phyloP scores from a whole-genome alignment of 37 sponge, comb jelly and placozoan genomes.

The Oopsacas minuta region DNA sequence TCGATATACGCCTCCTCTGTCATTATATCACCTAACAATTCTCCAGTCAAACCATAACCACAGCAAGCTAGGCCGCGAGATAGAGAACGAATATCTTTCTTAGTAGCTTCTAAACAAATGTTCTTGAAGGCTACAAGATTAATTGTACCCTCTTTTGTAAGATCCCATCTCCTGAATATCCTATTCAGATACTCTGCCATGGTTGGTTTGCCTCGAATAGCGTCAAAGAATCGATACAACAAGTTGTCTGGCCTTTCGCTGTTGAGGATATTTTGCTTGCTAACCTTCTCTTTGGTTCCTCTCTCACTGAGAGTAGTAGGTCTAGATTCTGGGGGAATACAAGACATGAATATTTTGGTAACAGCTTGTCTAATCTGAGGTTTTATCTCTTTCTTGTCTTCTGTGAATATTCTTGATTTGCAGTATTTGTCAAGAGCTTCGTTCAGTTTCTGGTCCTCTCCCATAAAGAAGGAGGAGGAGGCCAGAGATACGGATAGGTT shows the following conservation, averaged over 20 bases:
- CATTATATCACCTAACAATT: neutral
- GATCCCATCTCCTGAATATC: neutral
- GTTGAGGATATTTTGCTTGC: neutral
- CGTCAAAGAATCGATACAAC: constrained; percentile 12
- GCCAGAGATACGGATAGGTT: constrained; percentile 14
- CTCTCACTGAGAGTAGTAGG: neutral
- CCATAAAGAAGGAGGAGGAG: neutral
- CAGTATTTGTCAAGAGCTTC: constrained; percentile 4
- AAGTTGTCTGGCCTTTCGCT: neutral
- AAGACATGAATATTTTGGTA: constrained; percentile 8
- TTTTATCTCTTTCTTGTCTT: constrained; percentile 18
- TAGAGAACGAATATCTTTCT: neutral
- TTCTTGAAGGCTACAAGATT: neutral
- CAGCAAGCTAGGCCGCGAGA: neutral
- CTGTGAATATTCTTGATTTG: constrained; percentile 14
- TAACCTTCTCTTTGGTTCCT: constrained; percentile 12
- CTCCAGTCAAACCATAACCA: neutral
- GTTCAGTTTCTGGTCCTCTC: constrained; percentile 11
- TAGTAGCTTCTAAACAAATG: neutral
- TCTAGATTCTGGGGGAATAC: neutral
- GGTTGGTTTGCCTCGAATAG: neutral
- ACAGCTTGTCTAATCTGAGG: neutral
- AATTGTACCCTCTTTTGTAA: neutral
- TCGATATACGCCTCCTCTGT: constrained; percentile 8
- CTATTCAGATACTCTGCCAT: constrained; percentile 17